Evolutionary conservation across 2,113 vertebrate species (phyloP).

Genomic region (Bos indicus): DNA sequence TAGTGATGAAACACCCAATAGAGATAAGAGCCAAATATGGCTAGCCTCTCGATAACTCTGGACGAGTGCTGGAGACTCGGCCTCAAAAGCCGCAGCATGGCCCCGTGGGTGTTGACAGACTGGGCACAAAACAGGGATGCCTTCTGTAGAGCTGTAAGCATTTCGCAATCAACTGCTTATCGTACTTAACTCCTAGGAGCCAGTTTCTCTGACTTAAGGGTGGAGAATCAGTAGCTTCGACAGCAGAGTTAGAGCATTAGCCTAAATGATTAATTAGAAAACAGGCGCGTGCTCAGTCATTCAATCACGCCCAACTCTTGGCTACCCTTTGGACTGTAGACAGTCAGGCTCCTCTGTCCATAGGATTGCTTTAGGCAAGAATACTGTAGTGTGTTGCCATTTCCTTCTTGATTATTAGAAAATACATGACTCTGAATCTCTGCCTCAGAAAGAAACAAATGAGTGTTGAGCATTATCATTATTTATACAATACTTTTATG

Average conservation of each 20-base stretch:
- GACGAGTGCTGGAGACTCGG: neutral
- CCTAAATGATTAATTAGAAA: conserved; percentile 25
- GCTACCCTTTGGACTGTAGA: neutral
- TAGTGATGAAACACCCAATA: neutral
- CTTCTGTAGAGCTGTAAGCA: neutral
- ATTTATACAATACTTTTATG: neutral
- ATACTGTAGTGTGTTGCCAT: neutral
- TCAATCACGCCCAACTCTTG: neutral
- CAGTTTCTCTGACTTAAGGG: neutral
- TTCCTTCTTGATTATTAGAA: neutral
- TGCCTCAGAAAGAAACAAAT: conserved; percentile 32
- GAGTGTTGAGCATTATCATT: neutral
- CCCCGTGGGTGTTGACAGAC: neutral
- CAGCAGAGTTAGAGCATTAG: neutral
- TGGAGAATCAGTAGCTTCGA: conserved; percentile 4
- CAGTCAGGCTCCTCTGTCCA: neutral
- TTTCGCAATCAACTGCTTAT: neutral
- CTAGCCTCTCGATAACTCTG: neutral
- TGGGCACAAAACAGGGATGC: neutral
- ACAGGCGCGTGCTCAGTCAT: neutral
- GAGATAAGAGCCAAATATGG: neutral
- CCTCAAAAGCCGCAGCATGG: neutral
- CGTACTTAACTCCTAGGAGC: neutral
- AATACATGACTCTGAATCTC: conserved; percentile 6
- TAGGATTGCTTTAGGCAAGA: neutral